Conservation (phyloP, 2,888 invertebrate genomes). For the Calephelis perditalis region DNA sequence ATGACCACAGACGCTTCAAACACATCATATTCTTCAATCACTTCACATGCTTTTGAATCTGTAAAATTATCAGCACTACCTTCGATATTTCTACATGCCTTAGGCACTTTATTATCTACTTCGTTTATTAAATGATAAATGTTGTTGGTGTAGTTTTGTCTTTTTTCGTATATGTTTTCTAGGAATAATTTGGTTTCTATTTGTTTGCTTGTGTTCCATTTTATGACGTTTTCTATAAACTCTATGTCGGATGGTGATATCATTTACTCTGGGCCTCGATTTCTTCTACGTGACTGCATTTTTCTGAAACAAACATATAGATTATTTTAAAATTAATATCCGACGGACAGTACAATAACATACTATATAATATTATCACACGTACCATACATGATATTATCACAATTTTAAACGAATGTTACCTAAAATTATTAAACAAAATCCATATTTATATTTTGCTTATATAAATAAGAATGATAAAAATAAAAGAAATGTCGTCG, state of each 20-base stretch:
- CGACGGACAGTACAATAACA: too few species aligned
- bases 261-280: conserved; percentile 44
- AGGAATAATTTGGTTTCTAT: conserved; percentile 44
- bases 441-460: too few species aligned
- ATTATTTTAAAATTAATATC: background rate
- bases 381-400: too few species aligned
- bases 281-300: conserved; percentile 26
- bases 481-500: too few species aligned
- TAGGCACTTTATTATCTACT: conserved; percentile 32
- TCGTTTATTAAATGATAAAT: conserved; percentile 46
- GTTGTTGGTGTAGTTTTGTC: conserved; percentile 43
- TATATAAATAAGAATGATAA: too few species aligned
- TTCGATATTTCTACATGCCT: conserved; percentile 24
- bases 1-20: conserved; percentile 80
- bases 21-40: conserved; percentile 46
- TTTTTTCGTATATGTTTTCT: conserved; percentile 54
- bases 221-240: conserved; percentile 37
- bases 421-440: too few species aligned
- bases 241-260: conserved; percentile 49
- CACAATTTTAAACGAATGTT: too few species aligned
- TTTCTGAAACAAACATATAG: conserved; percentile 34
- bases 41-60: conserved; percentile 33
- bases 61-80: conserved; percentile 32
- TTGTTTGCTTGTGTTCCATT: conserved; percentile 55
- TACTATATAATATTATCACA: too few species aligned